Conservation (phyloP, 2,113 vertebrate species). For the Oceanodroma tethys region DNA sequence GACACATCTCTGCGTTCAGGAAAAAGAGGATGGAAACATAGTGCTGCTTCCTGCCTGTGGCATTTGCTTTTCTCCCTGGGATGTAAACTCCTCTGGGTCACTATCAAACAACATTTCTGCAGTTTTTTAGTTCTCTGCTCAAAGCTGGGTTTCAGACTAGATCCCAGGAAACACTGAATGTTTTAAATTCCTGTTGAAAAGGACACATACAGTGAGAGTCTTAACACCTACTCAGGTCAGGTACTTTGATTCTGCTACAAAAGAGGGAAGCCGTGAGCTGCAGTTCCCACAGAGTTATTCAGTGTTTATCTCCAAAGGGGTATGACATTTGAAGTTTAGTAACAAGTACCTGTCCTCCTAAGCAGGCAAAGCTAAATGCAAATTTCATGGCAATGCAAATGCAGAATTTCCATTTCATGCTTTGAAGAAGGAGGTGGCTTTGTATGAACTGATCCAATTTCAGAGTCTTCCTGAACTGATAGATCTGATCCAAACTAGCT, state of each 20-base stretch:
- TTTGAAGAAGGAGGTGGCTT: neutral
- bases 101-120: neutral
- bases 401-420: slow-evolving; percentile 43
- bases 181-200: slow-evolving; percentile 1
- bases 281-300: neutral
- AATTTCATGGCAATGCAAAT: slow-evolving; percentile 43
- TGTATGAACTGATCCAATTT: slow-evolving; percentile 22
- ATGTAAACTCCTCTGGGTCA: neutral
- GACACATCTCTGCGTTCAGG: neutral
- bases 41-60: neutral
- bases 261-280: neutral
- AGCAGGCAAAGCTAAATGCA: slow-evolving; percentile 23
- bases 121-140: neutral
- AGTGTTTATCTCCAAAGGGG: slow-evolving; percentile 12
- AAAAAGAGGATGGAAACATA: neutral
- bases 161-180: neutral
- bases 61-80: neutral
- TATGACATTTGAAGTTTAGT: neutral
- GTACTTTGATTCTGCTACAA: slow-evolving; percentile 16
- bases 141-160: neutral
- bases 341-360: neutral
- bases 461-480: slow-evolving; percentile 20
- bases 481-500: neutral
- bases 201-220: neutral
- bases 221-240: neutral